Base-by-base conservation (phyloP, 2,888 invertebrate genomes). In the Meloe dianella region DNA sequence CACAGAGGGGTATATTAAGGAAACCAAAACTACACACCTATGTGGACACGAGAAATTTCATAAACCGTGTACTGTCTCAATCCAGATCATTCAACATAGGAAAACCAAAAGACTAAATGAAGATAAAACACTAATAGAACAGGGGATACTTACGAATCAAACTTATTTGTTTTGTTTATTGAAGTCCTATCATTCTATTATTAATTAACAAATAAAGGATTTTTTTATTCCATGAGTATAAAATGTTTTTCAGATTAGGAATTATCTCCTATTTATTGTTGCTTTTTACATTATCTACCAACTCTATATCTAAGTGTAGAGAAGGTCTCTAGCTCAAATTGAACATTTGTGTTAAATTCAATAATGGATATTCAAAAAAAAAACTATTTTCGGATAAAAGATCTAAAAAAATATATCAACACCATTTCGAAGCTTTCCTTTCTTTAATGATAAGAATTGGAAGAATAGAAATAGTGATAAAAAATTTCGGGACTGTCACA, bases 341-440 rank as follows among this genome's bases (percentile, higher is more conserved):
- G 64, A 76, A 74, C 72, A 75, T 74, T 75, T 75, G 75, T 73
- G 72, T 66, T 64, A 65, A 72, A 69, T 70, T 73, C 75, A 76
- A 73, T 74, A 76, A 75, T 76, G 71, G 72, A 71, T 69, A 70
- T 67, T 74, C 73, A 75, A 76, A 75, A 72, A n/a, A n/a, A 74
- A 74, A 71, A 71, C 63, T 66, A 63, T 65, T 67, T 61, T 63
- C 70, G 71, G 67, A 71, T 69, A 72, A 72, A 73, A 75, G 74
- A 73, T 73, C 72, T 73, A 70, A 69, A 70, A n/a, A 71, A 69
- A 75, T 75, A 74, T 71, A 77, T 75, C 75, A 76, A 72, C 70
- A 65, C 67, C 61, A 67, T 71, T 75, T 69, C 73, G 73, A 72
- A 70, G n/a, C n/a, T 71, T 74, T 75, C 70, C 68, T 75, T 72